phyloP scores from a whole-genome alignment of 1,140 invertebrate species.

The Temnothorax nylanderi region DNA sequence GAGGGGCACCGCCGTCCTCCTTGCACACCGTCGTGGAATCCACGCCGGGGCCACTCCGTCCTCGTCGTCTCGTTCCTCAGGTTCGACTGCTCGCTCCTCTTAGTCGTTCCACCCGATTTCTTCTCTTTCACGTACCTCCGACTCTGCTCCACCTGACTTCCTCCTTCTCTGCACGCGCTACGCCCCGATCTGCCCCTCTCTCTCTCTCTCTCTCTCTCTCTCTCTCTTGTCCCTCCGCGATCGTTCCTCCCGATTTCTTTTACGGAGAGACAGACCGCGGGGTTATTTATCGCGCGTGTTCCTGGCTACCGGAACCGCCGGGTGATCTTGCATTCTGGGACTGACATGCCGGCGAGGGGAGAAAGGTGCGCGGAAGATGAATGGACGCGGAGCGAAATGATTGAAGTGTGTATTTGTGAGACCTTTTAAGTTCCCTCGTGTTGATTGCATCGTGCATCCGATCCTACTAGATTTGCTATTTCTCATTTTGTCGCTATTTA shows the following conservation, averaged over 20 bases:
- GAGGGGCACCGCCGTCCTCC: constrained; percentile 27
- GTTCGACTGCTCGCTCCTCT: constrained; percentile 29
- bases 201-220: constrained; percentile 15
- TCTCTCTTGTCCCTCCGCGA: background rate
- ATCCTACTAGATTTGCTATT: constrained; percentile 34
- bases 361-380: constrained; percentile 34
- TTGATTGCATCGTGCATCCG: constrained; percentile 6
- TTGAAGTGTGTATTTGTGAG: constrained; percentile 49
- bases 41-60: background rate
- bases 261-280: constrained; percentile 48
- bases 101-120: constrained; percentile 49
- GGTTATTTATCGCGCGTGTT: constrained; percentile 61
- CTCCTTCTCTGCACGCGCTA: background rate
- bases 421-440: constrained; percentile 11
- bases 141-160: constrained; percentile 30
- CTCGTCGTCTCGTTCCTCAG: constrained; percentile 39
- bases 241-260: constrained; percentile 57
- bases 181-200: constrained; percentile 16
- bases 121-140: constrained; percentile 28
- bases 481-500: constrained; percentile 28
- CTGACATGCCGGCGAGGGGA: constrained; percentile 28
- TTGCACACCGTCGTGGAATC: constrained; percentile 24
- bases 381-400: constrained; percentile 42
- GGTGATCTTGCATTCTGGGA: constrained; percentile 42
- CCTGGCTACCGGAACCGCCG: constrained; percentile 47